These are phyloP conservation scores for Ophion ventricosus DNA, from an alignment of 2,888 invertebrate genomes.

Conservation along the genomic window DNA sequence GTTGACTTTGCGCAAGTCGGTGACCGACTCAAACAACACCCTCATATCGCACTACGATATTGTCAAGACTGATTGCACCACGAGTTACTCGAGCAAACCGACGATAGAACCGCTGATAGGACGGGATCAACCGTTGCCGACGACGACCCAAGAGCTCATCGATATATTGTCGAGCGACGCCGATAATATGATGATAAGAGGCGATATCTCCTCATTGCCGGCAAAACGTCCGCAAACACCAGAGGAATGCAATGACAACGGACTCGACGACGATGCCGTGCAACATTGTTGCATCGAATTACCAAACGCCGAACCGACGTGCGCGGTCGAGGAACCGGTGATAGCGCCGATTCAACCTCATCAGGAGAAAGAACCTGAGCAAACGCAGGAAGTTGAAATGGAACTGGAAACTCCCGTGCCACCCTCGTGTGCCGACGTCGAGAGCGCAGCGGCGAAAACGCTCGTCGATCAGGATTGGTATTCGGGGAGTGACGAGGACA, in stretches of 20 bases:
- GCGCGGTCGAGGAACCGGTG: slow-evolving; percentile 47
- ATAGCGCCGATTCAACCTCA: slow-evolving; percentile 24
- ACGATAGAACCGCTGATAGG: slow-evolving; percentile 77
- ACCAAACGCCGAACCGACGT: slow-evolving; percentile 73
- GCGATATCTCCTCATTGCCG: slow-evolving; percentile 58
- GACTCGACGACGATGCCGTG: slow-evolving; percentile 70
- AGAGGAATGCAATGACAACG: slow-evolving; percentile 62
- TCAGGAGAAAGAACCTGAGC: slow-evolving; percentile 34
- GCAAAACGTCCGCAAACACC: slow-evolving; percentile 4
- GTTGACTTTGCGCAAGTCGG: slow-evolving; percentile 80
- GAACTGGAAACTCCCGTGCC: slow-evolving; percentile 65
- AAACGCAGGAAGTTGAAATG: slow-evolving; percentile 62
- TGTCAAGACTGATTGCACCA: slow-evolving; percentile 81
- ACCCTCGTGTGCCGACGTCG: slow-evolving; percentile 63
- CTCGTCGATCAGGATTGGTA: slow-evolving; percentile 82
- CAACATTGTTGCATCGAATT: slow-evolving; percentile 77
- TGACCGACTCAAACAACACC: slow-evolving; percentile 80
- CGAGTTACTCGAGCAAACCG: slow-evolving; percentile 76
- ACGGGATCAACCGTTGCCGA: slow-evolving; percentile 79
- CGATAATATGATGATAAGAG: slow-evolving; percentile 72
- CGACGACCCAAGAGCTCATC: slow-evolving; percentile 80
- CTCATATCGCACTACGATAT: slow-evolving; percentile 81
- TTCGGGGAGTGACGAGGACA: slow-evolving; percentile 80
- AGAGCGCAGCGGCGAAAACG: slow-evolving; percentile 76
- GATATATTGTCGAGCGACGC: slow-evolving; percentile 80